Evolutionary conservation across 2,888 invertebrate genomes (phyloP).

Genomic region (Glaucopsyche alexis): DNA sequence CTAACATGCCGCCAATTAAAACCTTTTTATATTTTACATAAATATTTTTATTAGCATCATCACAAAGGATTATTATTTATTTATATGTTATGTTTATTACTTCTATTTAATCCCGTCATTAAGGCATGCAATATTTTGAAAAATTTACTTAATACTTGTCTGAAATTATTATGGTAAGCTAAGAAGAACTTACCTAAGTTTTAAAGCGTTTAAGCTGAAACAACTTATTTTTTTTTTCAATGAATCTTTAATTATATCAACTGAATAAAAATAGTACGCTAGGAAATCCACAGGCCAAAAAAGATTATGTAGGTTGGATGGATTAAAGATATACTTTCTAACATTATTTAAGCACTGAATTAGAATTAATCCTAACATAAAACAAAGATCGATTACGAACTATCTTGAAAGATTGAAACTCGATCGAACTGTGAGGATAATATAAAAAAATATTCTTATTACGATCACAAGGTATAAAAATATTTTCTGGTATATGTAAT

Average conservation of each 20-base stretch:
- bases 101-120: background rate
- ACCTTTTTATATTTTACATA: slow-evolving; percentile 12
- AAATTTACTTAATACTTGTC: background rate
- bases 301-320: too few relatives aligned
- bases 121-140: background rate
- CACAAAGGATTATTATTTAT: background rate
- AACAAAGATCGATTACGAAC: too few relatives aligned
- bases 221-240: too few relatives aligned
- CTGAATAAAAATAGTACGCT: background rate
- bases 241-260: too few relatives aligned
- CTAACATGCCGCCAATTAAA: background rate
- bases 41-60: slow-evolving; percentile 11
- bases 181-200: too few relatives aligned
- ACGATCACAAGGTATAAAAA: slow-evolving; percentile 7
- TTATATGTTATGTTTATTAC: background rate
- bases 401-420: too few relatives aligned
- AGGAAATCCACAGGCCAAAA: background rate
- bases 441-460: background rate
- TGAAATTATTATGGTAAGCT: too few relatives aligned
- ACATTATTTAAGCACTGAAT: too few relatives aligned
- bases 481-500: slow-evolving; percentile 12
- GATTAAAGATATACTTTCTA: too few relatives aligned
- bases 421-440: background rate
- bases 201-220: too few relatives aligned
- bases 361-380: too few relatives aligned